Base-by-base conservation (phyloP, 2,113 vertebrate species). In the Bothrops jararaca region DNA sequence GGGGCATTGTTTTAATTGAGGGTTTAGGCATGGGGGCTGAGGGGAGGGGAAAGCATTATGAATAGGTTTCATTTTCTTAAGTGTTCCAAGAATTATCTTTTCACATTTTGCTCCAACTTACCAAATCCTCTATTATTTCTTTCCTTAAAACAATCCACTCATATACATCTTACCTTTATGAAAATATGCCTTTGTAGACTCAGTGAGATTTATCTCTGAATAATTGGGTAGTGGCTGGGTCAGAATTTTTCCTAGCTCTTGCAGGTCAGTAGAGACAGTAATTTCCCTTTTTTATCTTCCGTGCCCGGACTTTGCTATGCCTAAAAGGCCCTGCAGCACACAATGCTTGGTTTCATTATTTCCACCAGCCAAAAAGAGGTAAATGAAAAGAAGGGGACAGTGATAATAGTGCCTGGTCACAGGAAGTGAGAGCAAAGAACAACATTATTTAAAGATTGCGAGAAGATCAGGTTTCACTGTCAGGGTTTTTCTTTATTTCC, bases 1-100 rank as follows among this genome's bases (percentile, higher is more conserved):
- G 97, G 97, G 97, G 96, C 97, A 97, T 97, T 95, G 96, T 96
- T 97, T 97, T 98, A 98, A 98, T 97, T 97, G 97, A 97, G 97
- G 96, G 96, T 97, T 96, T 96, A 94, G 85, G 92, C 94, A 92
- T 94, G 90, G 96, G 56, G 95, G 96, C 92, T 95, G 95, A 96
- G 42, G 94, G 23, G 24, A 45, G 22, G 94, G 88, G 96, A 52
- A 86, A 39, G 34, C 48, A 57, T 92, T 95, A 91, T 12, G 54
- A 96, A 95, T 58, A 95, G 90, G 69, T 92, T 97, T 97, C 93
- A 90, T 96, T 96, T 97, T 97, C 96, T 95, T 95, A 94, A 94
- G 91, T 74, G 58, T 95, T 94, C 39, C 48, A 89, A 95, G 94
- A 97, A 94, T 45, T 80, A 91, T 97, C 89, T 96, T 92, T 86